Percentiles rank a stretch among this genome's conserved stretches.
Evolutionary conservation across 2,888 invertebrate species (phyloP).

Genomic region (Syritta pipiens): DNA sequence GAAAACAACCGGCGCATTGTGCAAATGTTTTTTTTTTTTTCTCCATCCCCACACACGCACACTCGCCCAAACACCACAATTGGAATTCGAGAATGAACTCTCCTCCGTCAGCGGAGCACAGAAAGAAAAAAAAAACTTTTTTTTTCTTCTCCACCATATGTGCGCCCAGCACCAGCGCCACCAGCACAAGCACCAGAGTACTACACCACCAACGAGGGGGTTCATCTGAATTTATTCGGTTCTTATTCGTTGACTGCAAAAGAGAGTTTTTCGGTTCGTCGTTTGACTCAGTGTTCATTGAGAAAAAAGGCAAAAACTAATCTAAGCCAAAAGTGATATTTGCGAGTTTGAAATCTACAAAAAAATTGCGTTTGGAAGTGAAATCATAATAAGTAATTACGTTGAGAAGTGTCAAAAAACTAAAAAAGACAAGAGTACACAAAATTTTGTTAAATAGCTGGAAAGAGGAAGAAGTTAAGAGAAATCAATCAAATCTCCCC

Average conservation of each 20-base stretch:
- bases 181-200: slow-evolving; percentile 3
- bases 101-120: no score
- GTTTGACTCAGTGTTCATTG: slow-evolving; percentile 35
- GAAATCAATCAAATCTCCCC: slow-evolving; percentile 47
- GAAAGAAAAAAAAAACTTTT: slow-evolving; percentile 10
- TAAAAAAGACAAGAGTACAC: background rate
- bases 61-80: slow-evolving; percentile 7
- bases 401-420: background rate
- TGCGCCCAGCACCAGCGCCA: slow-evolving; percentile 25
- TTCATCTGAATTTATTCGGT: slow-evolving; percentile 65
- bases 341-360: slow-evolving; percentile 17
- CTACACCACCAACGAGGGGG: slow-evolving; percentile 30
- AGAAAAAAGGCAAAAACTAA: background rate
- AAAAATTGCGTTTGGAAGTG: slow-evolving; percentile 17
- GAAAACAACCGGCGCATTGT: slow-evolving; percentile 63
- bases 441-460: slow-evolving; percentile 3
- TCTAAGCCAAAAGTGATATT: slow-evolving; percentile 12
- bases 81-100: slow-evolving; percentile 41
- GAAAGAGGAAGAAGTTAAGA: slow-evolving; percentile 16
- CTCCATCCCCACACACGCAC: slow-evolving; percentile 37
- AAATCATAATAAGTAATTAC: background rate
- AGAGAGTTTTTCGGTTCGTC: slow-evolving; percentile 64
- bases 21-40: slow-evolving; percentile 31
- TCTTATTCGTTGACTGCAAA: slow-evolving; percentile 63
- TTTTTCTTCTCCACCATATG: slow-evolving; percentile 52